Evolutionary conservation across 2,888 invertebrate genomes (phyloP), one percentile per base, ranked within the genome.

Genomic region (Erpobdella octoculata): DNA sequence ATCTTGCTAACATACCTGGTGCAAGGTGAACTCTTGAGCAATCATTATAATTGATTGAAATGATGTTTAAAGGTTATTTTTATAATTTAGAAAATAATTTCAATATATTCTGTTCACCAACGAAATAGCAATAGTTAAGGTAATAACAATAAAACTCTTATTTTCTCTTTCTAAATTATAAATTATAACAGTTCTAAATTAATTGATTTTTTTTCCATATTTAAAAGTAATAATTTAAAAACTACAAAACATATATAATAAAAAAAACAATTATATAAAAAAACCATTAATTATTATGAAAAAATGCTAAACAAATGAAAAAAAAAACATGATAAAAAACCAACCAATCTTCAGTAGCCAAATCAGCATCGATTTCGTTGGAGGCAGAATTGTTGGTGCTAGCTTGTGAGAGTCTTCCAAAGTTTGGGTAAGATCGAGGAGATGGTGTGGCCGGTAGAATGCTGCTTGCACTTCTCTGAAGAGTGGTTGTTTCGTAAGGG

Each of bases 1-100:
- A 68, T 68, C 18, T 35, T 36, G 53, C 68, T 35, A 12, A 53
- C 68, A 41, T 48, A 68, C 68, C 68, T 68, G 68, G 35, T 48
- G 21, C 18, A 21, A 15, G 46, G n/a, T 41, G 46, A 41, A n/a
- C 12, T n/a, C 21, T n/a, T 9, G 25, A n/a, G 59, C 8, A 59
- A 8, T 59, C 12, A 59, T 31, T 28, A 28, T 31, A 46, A 58
- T 18, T 48, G 68, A 53, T 48, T 48, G 36, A 25, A 58, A 68
- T 68, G 53, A 48, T 68, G 28, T 21, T 25, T 31, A 48, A n/a
- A n/a, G n/a, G n/a, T n/a, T n/a, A n/a, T n/a, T n/a, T n/a, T n/a
- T n/a, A 36, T 37, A 4, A 37, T 65, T 28, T 18, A 9, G 33
- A 33, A 33, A 31, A 64, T 64, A n/a, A 33, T 28, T 9, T 12